Evolutionary conservation across 2,797 vertebrate genomes (phyloP).

Genomic region (Botia kubotai): DNA sequence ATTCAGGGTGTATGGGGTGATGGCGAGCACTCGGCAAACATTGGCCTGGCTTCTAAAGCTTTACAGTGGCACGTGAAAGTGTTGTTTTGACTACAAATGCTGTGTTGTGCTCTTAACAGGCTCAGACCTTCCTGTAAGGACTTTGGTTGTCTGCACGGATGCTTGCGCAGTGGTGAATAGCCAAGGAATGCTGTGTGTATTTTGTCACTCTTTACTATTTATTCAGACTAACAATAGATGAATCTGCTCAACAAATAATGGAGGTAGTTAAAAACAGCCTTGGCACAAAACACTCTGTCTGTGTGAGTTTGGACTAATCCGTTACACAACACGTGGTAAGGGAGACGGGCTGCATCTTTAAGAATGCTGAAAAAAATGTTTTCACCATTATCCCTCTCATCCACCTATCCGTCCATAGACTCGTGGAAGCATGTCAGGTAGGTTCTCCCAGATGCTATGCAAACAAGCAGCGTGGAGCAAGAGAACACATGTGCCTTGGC

Average conservation of each 20-base stretch:
- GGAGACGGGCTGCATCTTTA: slow-evolving; percentile 50
- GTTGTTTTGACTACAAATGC: slow-evolving; percentile 51
- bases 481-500: slow-evolving; percentile 59
- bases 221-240: slow-evolving; percentile 72
- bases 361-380: slow-evolving; percentile 15
- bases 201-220: slow-evolving; percentile 72
- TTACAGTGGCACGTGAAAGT: slow-evolving; percentile 46
- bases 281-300: slow-evolving; percentile 31
- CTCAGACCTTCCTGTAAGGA: slow-evolving; percentile 34
- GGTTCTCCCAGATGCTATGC: slow-evolving; percentile 57
- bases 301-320: slow-evolving; percentile 48
- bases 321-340: slow-evolving; percentile 42
- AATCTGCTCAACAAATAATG: slow-evolving; percentile 71
- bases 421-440: slow-evolving; percentile 60
- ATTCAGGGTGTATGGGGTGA: slow-evolving; percentile 17
- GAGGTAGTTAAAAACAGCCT: slow-evolving; percentile 68
- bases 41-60: slow-evolving; percentile 15
- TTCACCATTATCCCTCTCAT: slow-evolving; percentile 8
- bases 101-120: slow-evolving; percentile 34
- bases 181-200: slow-evolving; percentile 75
- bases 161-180: slow-evolving; percentile 68
- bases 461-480: slow-evolving; percentile 59
- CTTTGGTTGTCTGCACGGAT: slow-evolving; percentile 68
- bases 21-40: slow-evolving; percentile 49
- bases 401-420: slow-evolving; percentile 23